These are phyloP conservation scores for Diachasma alloeum DNA, from an alignment of 1,140 invertebrate genomes.

Conservation along the genomic window DNA sequence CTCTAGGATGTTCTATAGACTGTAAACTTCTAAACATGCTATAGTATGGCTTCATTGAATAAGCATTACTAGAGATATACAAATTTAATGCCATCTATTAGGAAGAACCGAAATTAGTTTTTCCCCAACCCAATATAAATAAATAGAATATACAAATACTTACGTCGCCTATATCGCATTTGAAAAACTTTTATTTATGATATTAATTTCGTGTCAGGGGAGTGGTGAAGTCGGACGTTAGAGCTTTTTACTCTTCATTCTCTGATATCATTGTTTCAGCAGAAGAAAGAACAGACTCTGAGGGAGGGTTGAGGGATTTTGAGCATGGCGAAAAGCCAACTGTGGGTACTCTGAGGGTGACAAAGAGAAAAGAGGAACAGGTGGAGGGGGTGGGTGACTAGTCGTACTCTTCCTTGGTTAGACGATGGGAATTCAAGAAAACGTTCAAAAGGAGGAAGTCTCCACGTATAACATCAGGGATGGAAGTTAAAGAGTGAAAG, in stretches of 20 bases:
- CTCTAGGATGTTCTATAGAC: no score
- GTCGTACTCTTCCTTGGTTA: constrained; percentile 39
- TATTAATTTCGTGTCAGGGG: constrained; percentile 64
- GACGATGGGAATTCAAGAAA: not conserved
- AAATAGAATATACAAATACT: no score
- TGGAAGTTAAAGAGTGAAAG: constrained; percentile 25
- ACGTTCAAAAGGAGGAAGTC: constrained; percentile 8
- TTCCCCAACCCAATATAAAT: no score
- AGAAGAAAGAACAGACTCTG: constrained; percentile 32
- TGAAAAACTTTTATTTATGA: constrained; percentile 60
- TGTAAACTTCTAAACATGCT: no score
- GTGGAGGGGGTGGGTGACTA: constrained; percentile 51
- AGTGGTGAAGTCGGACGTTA: constrained; percentile 60
- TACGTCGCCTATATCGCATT: no score
- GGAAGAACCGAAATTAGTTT: no score
- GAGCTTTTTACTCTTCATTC: constrained; percentile 33
- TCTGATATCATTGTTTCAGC: constrained; percentile 64
- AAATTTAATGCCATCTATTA: no score
- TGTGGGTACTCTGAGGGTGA: constrained; percentile 17
- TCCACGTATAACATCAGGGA: not conserved
- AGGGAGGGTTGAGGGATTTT: not conserved
- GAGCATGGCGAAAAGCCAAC: constrained; percentile 8
- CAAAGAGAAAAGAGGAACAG: constrained; percentile 56
- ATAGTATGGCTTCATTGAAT: no score
- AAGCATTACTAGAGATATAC: no score